phyloP scores from a whole-genome alignment of 2,888 invertebrate genomes.

The Xiphydria camelus region DNA sequence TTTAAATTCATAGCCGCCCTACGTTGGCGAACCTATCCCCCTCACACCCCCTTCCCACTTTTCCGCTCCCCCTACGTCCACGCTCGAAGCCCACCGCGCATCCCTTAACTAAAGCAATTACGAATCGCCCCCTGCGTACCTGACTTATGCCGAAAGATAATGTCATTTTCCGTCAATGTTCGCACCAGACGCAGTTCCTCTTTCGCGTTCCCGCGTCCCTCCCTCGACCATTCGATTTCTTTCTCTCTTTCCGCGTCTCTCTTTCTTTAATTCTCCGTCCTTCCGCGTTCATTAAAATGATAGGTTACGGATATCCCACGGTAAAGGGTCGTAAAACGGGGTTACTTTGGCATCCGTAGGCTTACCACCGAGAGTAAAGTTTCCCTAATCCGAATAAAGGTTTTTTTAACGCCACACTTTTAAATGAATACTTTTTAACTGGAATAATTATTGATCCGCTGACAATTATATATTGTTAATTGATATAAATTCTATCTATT shows the following conservation, averaged over 20 bases:
- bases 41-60: conserved; percentile 22
- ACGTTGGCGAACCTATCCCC: conserved; percentile 37
- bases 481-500: too few species aligned
- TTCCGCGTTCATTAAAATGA: too few species aligned
- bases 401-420: too few species aligned
- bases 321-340: too few species aligned
- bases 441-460: too few species aligned
- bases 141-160: conserved; percentile 43
- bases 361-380: too few species aligned
- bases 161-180: conserved; percentile 38
- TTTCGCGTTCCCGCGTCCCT: conserved; percentile 5
- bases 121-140: conserved; percentile 27
- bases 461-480: too few species aligned
- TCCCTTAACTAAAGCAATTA: conserved; percentile 51
- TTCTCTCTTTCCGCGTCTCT: conserved; percentile 12
- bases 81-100: conserved; percentile 14
- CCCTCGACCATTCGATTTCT: conserved; percentile 15
- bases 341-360: too few species aligned
- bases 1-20: conserved; percentile 56
- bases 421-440: too few species aligned
- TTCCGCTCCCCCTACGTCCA: conserved; percentile 13
- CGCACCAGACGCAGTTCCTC: conserved; percentile 15
- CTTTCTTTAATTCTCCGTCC: conserved; percentile 3
- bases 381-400: too few species aligned
- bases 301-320: too few species aligned